Conservation (phyloP, 2,888 invertebrate species). For the Coenonympha arcania region DNA sequence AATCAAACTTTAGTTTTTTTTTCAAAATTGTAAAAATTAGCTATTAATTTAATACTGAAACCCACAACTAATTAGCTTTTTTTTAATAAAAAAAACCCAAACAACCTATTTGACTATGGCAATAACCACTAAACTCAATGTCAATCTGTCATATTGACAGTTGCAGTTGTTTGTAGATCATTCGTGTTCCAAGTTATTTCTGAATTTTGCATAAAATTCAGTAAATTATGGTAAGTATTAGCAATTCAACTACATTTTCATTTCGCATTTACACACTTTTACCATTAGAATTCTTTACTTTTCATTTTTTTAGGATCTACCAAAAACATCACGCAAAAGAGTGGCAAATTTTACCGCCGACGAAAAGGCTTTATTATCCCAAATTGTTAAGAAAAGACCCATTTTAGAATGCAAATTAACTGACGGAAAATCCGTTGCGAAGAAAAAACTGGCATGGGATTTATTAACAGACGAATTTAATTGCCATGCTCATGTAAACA, state of each 20-base stretch:
- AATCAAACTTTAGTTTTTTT: too few species aligned
- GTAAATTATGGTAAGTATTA: not conserved
- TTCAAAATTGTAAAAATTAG: too few species aligned
- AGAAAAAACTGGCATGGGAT: not conserved
- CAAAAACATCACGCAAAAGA: not conserved
- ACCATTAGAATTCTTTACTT: not conserved
- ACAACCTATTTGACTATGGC: too few species aligned
- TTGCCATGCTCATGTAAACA: not conserved
- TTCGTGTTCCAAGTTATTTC: too few species aligned
- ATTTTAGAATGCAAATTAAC: not conserved
- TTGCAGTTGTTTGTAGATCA: too few species aligned
- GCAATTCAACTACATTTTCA: not conserved
- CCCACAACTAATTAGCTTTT: too few species aligned
- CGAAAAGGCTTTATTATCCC: not conserved
- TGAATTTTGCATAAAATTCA: not conserved
- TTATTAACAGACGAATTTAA: not conserved
- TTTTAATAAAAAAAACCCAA: too few species aligned
- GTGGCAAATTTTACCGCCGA: not conserved
- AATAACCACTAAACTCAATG: too few species aligned
- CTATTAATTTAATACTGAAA: too few species aligned
- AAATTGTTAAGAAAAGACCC: not conserved
- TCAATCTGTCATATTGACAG: too few species aligned
- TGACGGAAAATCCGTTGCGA: not conserved
- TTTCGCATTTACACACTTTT: not conserved
- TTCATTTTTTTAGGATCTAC: not conserved